These are phyloP conservation scores for Hedychridium roseum DNA, from an alignment of 2,888 invertebrate genomes.

Conservation along the genomic window DNA sequence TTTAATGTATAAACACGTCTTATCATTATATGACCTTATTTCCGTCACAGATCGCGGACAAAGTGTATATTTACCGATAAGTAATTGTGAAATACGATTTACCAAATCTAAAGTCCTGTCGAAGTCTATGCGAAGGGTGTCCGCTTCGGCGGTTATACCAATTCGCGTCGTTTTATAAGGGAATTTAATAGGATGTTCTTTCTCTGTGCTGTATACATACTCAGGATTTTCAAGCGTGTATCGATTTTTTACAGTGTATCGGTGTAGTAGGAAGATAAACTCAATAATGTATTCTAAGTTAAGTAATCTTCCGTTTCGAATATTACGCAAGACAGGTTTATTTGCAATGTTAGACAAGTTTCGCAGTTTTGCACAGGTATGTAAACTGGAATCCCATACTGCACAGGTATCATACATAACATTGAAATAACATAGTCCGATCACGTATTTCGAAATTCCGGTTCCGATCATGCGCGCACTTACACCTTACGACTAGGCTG, in stretches of 20 bases:
- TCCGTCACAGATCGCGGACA: conserved; percentile 47
- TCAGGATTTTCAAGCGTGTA: not conserved
- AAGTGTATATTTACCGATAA: conserved; percentile 51
- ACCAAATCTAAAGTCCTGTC: conserved; percentile 31
- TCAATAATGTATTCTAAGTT: no score
- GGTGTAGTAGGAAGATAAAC: no score
- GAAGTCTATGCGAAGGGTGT: conserved; percentile 10
- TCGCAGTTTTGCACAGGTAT: no score
- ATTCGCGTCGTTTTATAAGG: conserved; percentile 22
- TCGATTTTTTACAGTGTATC: conserved; percentile 25
- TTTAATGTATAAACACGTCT: conserved; percentile 49
- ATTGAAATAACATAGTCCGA: no score
- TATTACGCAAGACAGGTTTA: no score
- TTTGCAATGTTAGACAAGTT: no score
- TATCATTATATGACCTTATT: conserved; percentile 43
- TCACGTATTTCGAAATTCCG: no score
- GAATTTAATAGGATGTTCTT: conserved; percentile 15
- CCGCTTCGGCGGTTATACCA: conserved; percentile 22
- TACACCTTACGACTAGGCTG: no score
- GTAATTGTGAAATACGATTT: conserved; percentile 34
- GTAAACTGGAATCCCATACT: no score
- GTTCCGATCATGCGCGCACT: no score
- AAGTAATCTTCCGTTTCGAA: no score
- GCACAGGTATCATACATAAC: no score
- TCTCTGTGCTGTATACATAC: conserved; percentile 1